Conservation (phyloP, 2,888 invertebrate genomes). For the Scaptomyza polygonia region DNA sequence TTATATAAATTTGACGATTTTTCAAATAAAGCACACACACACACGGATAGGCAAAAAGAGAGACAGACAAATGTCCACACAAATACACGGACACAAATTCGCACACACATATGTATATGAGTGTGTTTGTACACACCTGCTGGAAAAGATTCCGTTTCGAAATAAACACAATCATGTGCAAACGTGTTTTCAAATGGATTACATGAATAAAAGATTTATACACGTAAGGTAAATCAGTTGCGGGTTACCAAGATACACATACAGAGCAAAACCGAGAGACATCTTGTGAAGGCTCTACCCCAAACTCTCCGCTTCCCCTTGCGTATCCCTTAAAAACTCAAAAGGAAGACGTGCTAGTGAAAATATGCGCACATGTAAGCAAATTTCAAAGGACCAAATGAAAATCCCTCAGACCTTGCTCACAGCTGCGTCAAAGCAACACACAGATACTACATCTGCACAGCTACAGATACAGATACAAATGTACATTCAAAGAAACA, state of each 20-base stretch:
- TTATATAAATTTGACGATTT: slow-evolving; percentile 80
- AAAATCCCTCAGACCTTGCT: slow-evolving; percentile 37
- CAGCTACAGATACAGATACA: slow-evolving; percentile 10
- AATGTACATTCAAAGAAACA: slow-evolving; percentile 24
- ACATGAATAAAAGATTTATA: slow-evolving; percentile 80
- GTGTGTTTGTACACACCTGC: slow-evolving; percentile 9
- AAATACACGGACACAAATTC: slow-evolving; percentile 2
- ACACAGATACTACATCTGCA: slow-evolving; percentile 6
- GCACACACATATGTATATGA: slow-evolving; percentile 5
- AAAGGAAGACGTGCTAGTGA: slow-evolving; percentile 61
- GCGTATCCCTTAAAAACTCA: background rate
- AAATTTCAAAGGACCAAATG: slow-evolving; percentile 62
- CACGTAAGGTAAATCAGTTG: slow-evolving; percentile 79
- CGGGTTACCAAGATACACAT: slow-evolving; percentile 67
- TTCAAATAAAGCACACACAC: slow-evolving; percentile 65
- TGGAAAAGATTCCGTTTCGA: slow-evolving; percentile 66
- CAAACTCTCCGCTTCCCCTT: background rate
- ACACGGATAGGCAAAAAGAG: slow-evolving; percentile 15
- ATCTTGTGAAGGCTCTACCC: slow-evolving; percentile 13
- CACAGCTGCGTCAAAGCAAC: slow-evolving; percentile 26
- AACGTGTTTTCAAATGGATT: slow-evolving; percentile 80
- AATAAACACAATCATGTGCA: slow-evolving; percentile 80
- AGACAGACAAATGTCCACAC: slow-evolving; percentile 4
- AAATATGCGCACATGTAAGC: slow-evolving; percentile 78
- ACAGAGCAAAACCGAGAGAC: slow-evolving; percentile 27